Conservation (phyloP, 2,113 vertebrate genomes). For the Ictalurus furcatus region DNA sequence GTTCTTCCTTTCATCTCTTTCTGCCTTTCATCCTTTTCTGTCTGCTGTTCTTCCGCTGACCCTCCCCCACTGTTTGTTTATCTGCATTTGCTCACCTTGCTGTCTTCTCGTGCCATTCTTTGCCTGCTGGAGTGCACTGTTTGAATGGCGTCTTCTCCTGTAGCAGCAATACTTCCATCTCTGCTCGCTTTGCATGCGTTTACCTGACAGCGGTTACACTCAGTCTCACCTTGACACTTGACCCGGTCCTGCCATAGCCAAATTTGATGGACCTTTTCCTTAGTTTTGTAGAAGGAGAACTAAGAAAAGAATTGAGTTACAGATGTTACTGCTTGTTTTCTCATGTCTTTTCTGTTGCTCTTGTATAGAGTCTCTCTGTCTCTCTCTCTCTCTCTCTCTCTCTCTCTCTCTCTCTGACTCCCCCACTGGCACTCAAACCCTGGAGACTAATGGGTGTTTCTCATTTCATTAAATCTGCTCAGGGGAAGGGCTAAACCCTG, state of each 20-base stretch:
- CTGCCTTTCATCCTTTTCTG: slow-evolving; percentile 37
- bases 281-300: background rate
- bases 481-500: slow-evolving; percentile 68
- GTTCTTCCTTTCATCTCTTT: slow-evolving; percentile 41
- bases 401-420: slow-evolving; percentile 27
- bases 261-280: background rate
- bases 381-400: slow-evolving; percentile 37
- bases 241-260: slow-evolving; percentile 14
- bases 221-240: slow-evolving; percentile 74
- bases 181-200: slow-evolving; percentile 69
- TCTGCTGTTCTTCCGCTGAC: slow-evolving; percentile 34
- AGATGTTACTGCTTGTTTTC: slow-evolving; percentile 12
- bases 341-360: slow-evolving; percentile 6
- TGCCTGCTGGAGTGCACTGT: slow-evolving; percentile 69
- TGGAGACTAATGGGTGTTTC: slow-evolving; percentile 71
- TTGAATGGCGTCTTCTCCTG: slow-evolving; percentile 66
- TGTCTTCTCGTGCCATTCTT: slow-evolving; percentile 37
- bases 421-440: slow-evolving; percentile 38
- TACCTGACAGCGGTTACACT: slow-evolving; percentile 77
- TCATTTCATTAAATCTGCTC: slow-evolving; percentile 76
- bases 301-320: too few species aligned
- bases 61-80: slow-evolving; percentile 36
- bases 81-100: slow-evolving; percentile 28
- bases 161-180: slow-evolving; percentile 70
- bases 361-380: slow-evolving; percentile 23